phyloP scores from a whole-genome alignment of 2,888 invertebrate species.

The Diogma glabrata region DNA sequence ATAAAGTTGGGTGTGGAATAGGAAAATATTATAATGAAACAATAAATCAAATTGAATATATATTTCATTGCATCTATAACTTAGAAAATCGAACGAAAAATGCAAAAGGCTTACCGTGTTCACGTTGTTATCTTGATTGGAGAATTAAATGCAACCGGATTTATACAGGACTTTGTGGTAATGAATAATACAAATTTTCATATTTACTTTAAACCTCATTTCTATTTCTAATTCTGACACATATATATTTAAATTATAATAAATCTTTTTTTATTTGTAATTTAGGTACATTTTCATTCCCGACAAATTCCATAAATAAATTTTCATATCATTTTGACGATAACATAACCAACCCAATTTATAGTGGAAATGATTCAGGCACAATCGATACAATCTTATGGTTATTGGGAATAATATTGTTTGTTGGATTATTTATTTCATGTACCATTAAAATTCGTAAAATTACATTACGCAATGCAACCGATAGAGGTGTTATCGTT shows the following conservation, averaged over 20 bases:
- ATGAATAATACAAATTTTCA: neutral
- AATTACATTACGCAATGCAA: neutral
- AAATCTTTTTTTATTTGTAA: neutral
- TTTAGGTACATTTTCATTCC: neutral
- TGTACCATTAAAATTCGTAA: constrained; percentile 3
- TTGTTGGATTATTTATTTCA: constrained; percentile 1
- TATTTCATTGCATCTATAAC: constrained; percentile 2
- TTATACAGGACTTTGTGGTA: constrained; percentile 4
- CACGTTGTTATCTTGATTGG: neutral
- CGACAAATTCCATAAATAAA: neutral
- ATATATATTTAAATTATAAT: too few relatives aligned
- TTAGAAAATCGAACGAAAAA: neutral
- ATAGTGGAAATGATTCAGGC: neutral
- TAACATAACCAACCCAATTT: neutral
- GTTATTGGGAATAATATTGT: constrained; percentile 5
- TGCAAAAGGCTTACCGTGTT: neutral
- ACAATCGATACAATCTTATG: constrained; percentile 4
- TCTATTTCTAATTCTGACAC: too few relatives aligned
- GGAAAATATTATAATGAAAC: constrained; percentile 6
- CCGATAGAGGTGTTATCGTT: neutral
- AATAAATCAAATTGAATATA: neutral
- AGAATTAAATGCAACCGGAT: neutral
- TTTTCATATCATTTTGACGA: neutral
- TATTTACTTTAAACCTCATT: neutral
- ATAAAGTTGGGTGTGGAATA: neutral